Base-by-base conservation (phyloP, 2,888 invertebrate genomes). In the Aromia moschata region DNA sequence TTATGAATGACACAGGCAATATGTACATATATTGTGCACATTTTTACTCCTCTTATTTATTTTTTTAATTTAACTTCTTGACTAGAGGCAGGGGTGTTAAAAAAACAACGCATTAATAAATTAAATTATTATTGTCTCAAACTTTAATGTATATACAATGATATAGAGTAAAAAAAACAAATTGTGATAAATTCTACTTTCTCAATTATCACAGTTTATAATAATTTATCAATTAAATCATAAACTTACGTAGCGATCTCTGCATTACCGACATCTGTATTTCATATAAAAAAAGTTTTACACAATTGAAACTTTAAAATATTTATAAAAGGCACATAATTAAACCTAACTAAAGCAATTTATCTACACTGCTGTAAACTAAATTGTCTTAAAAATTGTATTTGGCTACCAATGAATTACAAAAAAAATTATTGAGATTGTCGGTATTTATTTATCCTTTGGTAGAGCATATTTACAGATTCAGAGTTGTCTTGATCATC, bases 371-470 rank as follows among this genome's bases (percentile, higher is more conserved):
- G 12, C 25, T 25, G 25, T 18, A n/a, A 16, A 43, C 18, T 20
- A 2, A 49, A 11, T 38, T 37, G 5, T 31, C 52, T 52, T 31
- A 52, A 41, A 41, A 30, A 12, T 15, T 17, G 12, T 31, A 37
- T 43, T 47, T 49, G 44, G 30, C 33, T 44, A 60, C 46, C 52
- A 56, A 49, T 33, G 38, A 38, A 56, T 56, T 37, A 46, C 16
- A 18, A 41, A 16, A 41, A 25, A 10, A 40, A 53, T 18, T 36
- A 54, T 18, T 7, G 15, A 33, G 51, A 64, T 56, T 51, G 58
- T 16, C 75, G 68, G 60, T 71, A 81, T 66, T 75, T 77, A 60
- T 79, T 74, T 41, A 81, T 67, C 61, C 71, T 74, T 25, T 74
- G 66, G 56, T 77, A 77, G 38, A 80, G 54, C 20, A 65, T 56